A percentile compares a stretch with the other conserved stretches of the same genome.
These are phyloP conservation scores for Yponomeuta sedellus DNA, from an alignment of 2,888 invertebrate species.

Conservation along the genomic window DNA sequence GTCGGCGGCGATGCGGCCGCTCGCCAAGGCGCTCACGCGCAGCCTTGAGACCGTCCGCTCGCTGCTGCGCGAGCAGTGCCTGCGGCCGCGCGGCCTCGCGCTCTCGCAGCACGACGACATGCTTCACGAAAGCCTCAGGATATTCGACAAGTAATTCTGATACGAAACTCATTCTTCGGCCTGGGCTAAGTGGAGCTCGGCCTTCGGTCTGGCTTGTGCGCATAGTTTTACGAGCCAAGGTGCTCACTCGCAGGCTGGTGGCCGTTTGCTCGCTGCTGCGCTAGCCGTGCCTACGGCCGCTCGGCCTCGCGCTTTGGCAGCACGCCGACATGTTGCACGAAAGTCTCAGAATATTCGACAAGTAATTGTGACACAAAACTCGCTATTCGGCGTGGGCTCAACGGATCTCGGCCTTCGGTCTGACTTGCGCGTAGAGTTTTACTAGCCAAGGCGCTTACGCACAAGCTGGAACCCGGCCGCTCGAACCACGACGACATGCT, in stretches of 20 bases:
- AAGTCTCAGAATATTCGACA: constrained; percentile 1
- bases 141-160: constrained; percentile 81
- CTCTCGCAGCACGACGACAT: constrained; percentile 80
- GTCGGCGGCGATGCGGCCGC: constrained; percentile 95
- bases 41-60: constrained; percentile 95
- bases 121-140: constrained; percentile 87
- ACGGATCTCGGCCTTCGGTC: too few relatives aligned
- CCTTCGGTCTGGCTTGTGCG: background rate
- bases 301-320: constrained; percentile 68
- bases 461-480: background rate
- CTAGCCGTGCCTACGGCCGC: constrained; percentile 90
- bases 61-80: constrained; percentile 91
- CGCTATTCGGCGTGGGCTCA: too few relatives aligned
- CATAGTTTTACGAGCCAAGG: constrained; percentile 85
- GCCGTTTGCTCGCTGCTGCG: constrained; percentile 92
- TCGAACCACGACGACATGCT: too few relatives aligned
- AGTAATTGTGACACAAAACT: background rate
- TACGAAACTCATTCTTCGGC: background rate
- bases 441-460: background rate
- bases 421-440: background rate
- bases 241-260: constrained; percentile 96
- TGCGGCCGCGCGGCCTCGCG: constrained; percentile 79
- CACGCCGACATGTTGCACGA: constrained; percentile 80
- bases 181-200: too few relatives aligned
- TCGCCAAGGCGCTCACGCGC: constrained; percentile 97